Conservation (phyloP, 2,797 vertebrate genomes). For the Sebastes steindachneri region DNA sequence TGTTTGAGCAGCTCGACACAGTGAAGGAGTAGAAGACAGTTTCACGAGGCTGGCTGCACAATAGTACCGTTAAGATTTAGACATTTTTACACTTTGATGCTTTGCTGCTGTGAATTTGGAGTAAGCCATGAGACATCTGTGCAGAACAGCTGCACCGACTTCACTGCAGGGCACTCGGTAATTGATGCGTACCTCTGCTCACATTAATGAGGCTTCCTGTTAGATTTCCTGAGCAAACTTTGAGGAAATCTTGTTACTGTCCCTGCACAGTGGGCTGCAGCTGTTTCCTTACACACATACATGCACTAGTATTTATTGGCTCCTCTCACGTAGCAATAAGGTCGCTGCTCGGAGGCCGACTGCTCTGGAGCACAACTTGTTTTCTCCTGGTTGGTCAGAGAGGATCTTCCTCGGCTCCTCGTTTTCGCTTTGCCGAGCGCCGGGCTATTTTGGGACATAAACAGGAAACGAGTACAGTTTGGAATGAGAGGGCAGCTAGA, state of each 20-base stretch:
- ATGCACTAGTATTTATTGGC: conserved; percentile 8
- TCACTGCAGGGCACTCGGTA: neutral
- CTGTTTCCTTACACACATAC: neutral
- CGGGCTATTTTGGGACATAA: conserved; percentile 34
- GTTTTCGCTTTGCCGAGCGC: conserved; percentile 1
- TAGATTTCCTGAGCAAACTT: neutral
- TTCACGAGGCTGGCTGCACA: neutral
- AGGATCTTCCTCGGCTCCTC: conserved; percentile 18
- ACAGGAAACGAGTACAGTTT: conserved; percentile 41
- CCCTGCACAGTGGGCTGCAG: neutral
- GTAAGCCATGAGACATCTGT: conserved; percentile 30
- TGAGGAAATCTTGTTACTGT: conserved; percentile 5
- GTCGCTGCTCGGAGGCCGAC: neutral
- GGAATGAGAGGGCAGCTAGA: conserved; percentile 5
- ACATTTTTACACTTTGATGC: neutral
- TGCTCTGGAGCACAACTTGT: neutral
- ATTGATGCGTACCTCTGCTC: neutral
- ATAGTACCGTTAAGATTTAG: neutral
- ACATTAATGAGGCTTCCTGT: conserved; percentile 3
- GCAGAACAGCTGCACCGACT: neutral
- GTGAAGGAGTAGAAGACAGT: rapidly evolving
- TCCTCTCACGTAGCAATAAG: conserved; percentile 40
- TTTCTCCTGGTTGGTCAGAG: conserved; percentile 31
- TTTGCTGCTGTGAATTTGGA: conserved; percentile 36
- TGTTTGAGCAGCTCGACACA: neutral